A percentile compares a stretch with the other conserved stretches of the same genome.
Evolutionary conservation across 1,140 invertebrate species (phyloP).

Genomic region (Cherax destructor): DNA sequence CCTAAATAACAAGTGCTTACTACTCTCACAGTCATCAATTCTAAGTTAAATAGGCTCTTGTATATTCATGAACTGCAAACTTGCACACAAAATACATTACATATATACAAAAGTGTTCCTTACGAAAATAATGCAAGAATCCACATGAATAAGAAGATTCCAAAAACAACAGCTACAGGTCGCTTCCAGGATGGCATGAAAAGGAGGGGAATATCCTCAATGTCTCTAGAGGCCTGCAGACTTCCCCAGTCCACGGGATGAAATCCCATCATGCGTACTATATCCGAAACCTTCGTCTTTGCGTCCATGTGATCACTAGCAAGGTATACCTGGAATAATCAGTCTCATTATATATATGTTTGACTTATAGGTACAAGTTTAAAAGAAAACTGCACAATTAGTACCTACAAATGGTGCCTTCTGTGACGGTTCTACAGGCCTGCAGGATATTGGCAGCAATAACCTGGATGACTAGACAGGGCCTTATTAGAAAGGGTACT

Average conservation of each 20-base stretch:
- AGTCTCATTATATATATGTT: not conserved
- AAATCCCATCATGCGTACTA: constrained; percentile 70
- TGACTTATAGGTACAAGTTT: too few relatives aligned
- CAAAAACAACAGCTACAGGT: constrained; percentile 68
- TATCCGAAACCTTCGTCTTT: constrained; percentile 43
- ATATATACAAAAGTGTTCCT: not conserved
- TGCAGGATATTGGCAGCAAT: too few relatives aligned
- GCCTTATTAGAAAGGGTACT: too few relatives aligned
- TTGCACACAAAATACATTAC: not conserved
- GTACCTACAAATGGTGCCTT: too few relatives aligned
- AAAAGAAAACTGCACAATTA: too few relatives aligned
- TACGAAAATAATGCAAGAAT: constrained; percentile 71
- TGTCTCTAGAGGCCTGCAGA: constrained; percentile 69
- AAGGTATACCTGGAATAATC: constrained; percentile 69
- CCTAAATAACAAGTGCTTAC: constrained; percentile 32
- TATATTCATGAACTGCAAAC: not conserved
- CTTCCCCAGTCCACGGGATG: constrained; percentile 72
- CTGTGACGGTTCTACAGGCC: too few relatives aligned
- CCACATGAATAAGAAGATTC: constrained; percentile 71
- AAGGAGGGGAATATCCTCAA: constrained; percentile 71
- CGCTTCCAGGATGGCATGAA: constrained; percentile 72
- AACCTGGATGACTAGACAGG: too few relatives aligned
- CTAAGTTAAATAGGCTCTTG: too few relatives aligned
- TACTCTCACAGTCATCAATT: too few relatives aligned
- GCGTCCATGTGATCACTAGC: constrained; percentile 68